A percentile compares a stretch with the other conserved stretches of the same genome.
phyloP scores from a whole-genome alignment of 1,140 invertebrate genomes.

The Bursaphelenchus mucronatus region DNA sequence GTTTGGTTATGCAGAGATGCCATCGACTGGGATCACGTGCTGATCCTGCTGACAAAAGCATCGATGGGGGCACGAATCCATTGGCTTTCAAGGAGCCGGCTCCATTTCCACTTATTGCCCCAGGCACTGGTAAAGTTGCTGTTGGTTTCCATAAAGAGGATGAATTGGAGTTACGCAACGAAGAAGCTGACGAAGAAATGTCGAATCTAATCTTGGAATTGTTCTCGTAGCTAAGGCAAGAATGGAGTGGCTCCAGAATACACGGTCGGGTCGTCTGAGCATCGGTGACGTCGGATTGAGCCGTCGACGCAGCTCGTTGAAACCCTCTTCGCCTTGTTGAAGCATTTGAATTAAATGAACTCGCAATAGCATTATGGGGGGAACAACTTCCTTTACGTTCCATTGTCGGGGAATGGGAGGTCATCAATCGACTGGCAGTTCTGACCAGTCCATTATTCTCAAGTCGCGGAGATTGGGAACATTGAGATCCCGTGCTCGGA shows the following conservation, averaged over 20 bases:
- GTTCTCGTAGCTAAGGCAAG: slow-evolving; percentile 21
- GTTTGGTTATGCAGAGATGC: slow-evolving; percentile 36
- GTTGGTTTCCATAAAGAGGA: slow-evolving; percentile 10
- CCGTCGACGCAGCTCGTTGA: slow-evolving; percentile 11
- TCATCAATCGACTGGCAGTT: neutral
- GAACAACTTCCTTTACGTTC: slow-evolving; percentile 10
- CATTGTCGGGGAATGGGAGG: neutral
- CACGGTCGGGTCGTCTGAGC: neutral
- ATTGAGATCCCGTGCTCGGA: slow-evolving; percentile 3
- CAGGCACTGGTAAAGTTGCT: slow-evolving; percentile 13
- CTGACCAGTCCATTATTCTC: neutral
- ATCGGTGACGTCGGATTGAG: slow-evolving; percentile 25
- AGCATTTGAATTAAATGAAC: slow-evolving; percentile 7
- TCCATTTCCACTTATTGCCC: neutral
- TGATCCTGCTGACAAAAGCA: slow-evolving; percentile 4
- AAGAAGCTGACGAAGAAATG: slow-evolving; percentile 19
- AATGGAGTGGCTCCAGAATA: slow-evolving; percentile 11
- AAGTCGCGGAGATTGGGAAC: slow-evolving; percentile 12
- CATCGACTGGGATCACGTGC: slow-evolving; percentile 29
- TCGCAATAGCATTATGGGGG: neutral
- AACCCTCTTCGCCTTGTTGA: slow-evolving; percentile 18
- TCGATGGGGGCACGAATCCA: slow-evolving; percentile 14
- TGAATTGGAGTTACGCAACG: slow-evolving; percentile 23
- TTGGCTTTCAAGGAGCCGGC: slow-evolving; percentile 23
- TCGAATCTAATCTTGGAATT: slow-evolving; percentile 23